These are phyloP conservation scores for Limnodromus scolopaceus DNA, from an alignment of 2,797 vertebrate genomes.

Conservation along the genomic window DNA sequence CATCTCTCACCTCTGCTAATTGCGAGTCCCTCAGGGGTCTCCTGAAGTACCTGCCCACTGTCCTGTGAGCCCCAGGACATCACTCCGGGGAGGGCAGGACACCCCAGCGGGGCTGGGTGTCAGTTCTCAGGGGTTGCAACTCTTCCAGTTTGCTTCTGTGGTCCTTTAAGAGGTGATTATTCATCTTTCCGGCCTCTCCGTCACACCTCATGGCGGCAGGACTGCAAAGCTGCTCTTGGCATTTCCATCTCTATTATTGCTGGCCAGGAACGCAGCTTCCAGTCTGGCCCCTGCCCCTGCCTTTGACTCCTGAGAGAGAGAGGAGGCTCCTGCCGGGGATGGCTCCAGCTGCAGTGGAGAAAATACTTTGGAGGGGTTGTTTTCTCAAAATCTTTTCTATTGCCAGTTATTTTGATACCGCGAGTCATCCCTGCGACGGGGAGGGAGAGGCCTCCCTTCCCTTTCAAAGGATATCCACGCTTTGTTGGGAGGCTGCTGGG, in stretches of 20 bases:
- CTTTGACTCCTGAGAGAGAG: slow-evolving; percentile 21
- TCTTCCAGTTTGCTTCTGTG: not conserved
- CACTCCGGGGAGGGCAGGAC: not conserved
- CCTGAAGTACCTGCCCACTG: not conserved
- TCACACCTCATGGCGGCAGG: not conserved
- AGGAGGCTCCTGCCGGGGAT: slow-evolving; percentile 21
- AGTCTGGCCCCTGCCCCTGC: slow-evolving; percentile 58
- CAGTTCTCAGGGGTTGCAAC: not conserved
- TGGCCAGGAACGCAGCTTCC: slow-evolving; percentile 46
- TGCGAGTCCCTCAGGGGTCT: not conserved
- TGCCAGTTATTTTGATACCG: not conserved
- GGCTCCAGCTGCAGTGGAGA: not conserved
- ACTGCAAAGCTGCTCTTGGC: slow-evolving; percentile 30
- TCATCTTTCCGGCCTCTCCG: not conserved
- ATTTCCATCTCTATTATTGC: slow-evolving; percentile 47
- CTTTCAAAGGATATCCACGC: not conserved
- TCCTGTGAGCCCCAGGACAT: fast-evolving
- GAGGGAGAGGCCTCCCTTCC: not conserved
- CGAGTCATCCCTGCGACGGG: fast-evolving
- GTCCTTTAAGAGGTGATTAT: not conserved
- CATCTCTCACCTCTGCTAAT: not conserved
- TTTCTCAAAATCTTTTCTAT: not conserved
- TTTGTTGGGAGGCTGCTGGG: not conserved
- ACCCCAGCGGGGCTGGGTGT: fast-evolving
- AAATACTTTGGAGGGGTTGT: not conserved